These are phyloP conservation scores for Neelides sp. DNA, from an alignment of 1,140 invertebrate genomes.

Conservation along the genomic window DNA sequence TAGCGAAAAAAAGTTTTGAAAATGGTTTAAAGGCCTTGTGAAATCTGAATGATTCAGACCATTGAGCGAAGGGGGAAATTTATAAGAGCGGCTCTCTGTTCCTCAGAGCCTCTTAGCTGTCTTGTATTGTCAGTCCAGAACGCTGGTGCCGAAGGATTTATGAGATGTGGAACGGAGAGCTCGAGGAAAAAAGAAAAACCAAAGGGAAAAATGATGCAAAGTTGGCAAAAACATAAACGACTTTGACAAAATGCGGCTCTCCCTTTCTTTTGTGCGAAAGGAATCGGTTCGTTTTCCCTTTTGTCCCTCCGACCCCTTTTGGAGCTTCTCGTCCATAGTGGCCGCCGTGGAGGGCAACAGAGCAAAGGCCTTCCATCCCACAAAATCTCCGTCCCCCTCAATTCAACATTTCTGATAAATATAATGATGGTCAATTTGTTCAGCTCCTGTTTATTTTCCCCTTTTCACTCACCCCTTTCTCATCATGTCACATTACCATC, in stretches of 20 bases:
- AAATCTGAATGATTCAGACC: background rate
- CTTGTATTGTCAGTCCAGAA: too few relatives aligned
- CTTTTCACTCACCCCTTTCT: too few relatives aligned
- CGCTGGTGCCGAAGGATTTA: too few relatives aligned
- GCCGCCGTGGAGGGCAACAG: background rate
- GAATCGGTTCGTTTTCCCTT: background rate
- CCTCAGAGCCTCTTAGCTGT: too few relatives aligned
- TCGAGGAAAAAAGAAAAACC: background rate
- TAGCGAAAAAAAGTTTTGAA: too few relatives aligned
- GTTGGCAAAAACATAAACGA: conserved; percentile 7
- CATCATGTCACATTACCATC: too few relatives aligned
- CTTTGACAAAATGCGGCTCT: conserved; percentile 7
- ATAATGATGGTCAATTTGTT: too few relatives aligned
- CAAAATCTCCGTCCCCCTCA: background rate
- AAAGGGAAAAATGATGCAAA: conserved; percentile 9
- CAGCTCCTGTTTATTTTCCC: too few relatives aligned
- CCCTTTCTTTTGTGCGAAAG: conserved; percentile 1
- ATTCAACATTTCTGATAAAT: background rate
- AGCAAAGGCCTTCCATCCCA: background rate
- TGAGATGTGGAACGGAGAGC: background rate
- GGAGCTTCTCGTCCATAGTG: too few relatives aligned
- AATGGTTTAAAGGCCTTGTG: background rate
- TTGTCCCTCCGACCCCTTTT: background rate
- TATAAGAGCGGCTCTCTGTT: background rate
- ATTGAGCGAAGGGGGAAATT: conserved; percentile 1